phyloP scores from a whole-genome alignment of 1,140 invertebrate species.

The Drosophila arawakana region DNA sequence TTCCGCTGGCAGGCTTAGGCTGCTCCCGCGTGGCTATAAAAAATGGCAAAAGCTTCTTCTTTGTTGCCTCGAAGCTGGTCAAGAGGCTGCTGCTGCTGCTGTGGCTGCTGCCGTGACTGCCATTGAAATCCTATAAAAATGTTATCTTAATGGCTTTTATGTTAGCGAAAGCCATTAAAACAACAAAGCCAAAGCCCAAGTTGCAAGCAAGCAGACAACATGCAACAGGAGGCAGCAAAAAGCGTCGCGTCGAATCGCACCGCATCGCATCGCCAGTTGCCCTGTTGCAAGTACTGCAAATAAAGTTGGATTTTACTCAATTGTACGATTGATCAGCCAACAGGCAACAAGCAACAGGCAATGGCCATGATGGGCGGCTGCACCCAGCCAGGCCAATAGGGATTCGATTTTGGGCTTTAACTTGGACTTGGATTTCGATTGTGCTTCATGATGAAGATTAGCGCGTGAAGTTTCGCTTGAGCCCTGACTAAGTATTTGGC shows the following conservation, averaged over 20 bases:
- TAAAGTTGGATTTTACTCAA: constrained; percentile 82
- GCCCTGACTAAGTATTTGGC: constrained; percentile 33
- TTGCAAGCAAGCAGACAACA: constrained; percentile 44
- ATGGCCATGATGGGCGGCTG: constrained; percentile 37
- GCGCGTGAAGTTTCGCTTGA: constrained; percentile 38
- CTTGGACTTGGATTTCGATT: constrained; percentile 11
- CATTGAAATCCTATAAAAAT: constrained; percentile 84
- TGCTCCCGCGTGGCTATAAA: constrained; percentile 62
- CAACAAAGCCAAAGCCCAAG: constrained; percentile 65
- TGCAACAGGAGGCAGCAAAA: constrained; percentile 45
- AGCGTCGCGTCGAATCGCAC: constrained; percentile 44
- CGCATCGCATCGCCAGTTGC: constrained; percentile 64
- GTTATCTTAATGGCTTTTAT: constrained; percentile 84
- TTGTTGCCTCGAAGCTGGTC: constrained; percentile 58
- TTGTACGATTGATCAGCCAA: constrained; percentile 81
- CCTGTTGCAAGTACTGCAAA: constrained; percentile 76
- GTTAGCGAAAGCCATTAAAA: constrained; percentile 84
- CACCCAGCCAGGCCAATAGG: constrained; percentile 35
- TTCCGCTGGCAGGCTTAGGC: constrained; percentile 19
- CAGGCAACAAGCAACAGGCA: constrained; percentile 51
- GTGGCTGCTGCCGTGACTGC: constrained; percentile 72
- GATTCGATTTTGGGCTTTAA: constrained; percentile 23
- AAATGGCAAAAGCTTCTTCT: constrained; percentile 79
- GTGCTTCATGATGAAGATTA: constrained; percentile 38
- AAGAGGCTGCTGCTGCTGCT: constrained; percentile 26